A percentile compares a stretch with the other conserved stretches of the same genome.
Evolutionary conservation across 2,888 invertebrate genomes (phyloP).

Genomic region (Lamellibrachia satsuma): DNA sequence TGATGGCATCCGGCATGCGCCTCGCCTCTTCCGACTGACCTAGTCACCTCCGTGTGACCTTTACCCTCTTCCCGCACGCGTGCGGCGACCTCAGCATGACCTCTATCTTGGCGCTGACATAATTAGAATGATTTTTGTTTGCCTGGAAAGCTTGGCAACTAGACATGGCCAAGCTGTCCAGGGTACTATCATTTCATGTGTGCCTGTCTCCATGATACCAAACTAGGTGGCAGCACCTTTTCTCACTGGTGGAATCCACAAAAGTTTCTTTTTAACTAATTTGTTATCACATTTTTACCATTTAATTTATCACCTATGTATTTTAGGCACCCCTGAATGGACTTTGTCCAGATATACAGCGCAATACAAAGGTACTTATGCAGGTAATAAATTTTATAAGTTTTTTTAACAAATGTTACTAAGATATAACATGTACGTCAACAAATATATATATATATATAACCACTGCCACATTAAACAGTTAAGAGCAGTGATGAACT

Average conservation of each 20-base stretch:
- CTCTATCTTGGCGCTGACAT: slow-evolving; percentile 2
- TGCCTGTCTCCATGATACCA: background rate
- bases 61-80: background rate
- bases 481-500: background rate
- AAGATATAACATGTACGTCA: background rate
- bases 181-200: background rate
- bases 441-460: background rate
- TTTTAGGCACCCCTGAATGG: no score
- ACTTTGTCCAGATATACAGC: no score
- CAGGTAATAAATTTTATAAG: background rate
- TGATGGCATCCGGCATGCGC: slow-evolving; percentile 18
- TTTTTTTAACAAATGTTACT: background rate
- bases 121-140: background rate
- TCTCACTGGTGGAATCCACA: background rate
- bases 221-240: background rate
- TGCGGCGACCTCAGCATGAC: slow-evolving; percentile 12
- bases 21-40: slow-evolving; percentile 13
- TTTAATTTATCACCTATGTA: background rate
- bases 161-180: background rate
- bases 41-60: background rate
- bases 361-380: no score
- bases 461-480: background rate
- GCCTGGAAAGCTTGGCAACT: background rate
- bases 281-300: background rate
- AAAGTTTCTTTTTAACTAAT: background rate